Percentiles rank a stretch among this genome's conserved stretches.
These are phyloP conservation scores for Microhierax caerulescens DNA, from an alignment of 2,797 vertebrate species.

Conservation along the genomic window DNA sequence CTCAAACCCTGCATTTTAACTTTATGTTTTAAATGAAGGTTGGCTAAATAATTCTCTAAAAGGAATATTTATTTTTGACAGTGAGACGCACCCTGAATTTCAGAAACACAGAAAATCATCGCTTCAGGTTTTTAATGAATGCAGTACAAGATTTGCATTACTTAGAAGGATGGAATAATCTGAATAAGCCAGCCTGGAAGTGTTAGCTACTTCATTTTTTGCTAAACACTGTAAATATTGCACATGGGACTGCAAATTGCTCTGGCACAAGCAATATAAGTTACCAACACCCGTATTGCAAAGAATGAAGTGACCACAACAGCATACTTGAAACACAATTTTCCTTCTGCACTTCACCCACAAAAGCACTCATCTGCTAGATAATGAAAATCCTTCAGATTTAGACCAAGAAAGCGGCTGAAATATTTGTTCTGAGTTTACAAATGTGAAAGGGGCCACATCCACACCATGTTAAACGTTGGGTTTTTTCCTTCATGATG, in stretches of 20 bases:
- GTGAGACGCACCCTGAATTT: neutral
- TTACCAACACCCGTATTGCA: neutral
- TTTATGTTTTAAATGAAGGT: neutral
- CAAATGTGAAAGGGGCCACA: neutral
- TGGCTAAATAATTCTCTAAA: neutral
- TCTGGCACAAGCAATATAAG: neutral
- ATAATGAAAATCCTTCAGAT: neutral
- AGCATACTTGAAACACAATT: neutral
- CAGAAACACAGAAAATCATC: neutral
- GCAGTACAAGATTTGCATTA: neutral
- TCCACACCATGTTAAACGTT: rapidly evolving
- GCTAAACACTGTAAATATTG: neutral
- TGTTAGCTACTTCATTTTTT: neutral
- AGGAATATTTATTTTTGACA: neutral
- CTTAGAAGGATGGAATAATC: neutral
- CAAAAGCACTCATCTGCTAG: neutral
- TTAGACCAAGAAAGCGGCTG: neutral
- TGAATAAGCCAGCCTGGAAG: neutral
- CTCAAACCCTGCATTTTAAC: neutral
- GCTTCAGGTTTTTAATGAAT: neutral
- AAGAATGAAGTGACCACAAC: neutral
- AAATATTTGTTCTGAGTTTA: neutral
- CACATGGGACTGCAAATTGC: neutral
- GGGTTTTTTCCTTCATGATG: rapidly evolving
- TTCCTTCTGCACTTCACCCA: neutral